Percentiles rank a stretch among this genome's conserved stretches.
phyloP scores from a whole-genome alignment of 2,113 vertebrate species.

The Nanorana parkeri region DNA sequence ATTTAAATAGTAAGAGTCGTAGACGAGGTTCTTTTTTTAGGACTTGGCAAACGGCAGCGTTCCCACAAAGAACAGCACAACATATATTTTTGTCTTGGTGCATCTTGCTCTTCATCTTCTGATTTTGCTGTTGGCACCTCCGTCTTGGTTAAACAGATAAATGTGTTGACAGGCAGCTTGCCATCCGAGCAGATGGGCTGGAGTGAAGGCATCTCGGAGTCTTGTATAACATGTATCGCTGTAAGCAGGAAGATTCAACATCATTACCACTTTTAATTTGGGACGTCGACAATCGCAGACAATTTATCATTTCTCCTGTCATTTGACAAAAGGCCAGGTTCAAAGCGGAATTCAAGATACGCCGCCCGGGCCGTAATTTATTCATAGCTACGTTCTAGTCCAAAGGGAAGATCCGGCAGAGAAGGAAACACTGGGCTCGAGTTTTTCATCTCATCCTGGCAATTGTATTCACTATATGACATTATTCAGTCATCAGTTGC shows the following conservation, averaged over 20 bases:
- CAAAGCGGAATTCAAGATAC: background rate
- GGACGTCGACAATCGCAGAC: constrained; percentile 39
- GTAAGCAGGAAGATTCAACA: constrained; percentile 46
- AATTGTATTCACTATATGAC: no score
- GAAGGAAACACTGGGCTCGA: no score
- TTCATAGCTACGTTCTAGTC: no score
- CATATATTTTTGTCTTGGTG: constrained; percentile 10
- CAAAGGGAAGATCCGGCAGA: no score
- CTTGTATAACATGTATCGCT: constrained; percentile 53
- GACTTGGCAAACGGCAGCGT: constrained; percentile 11
- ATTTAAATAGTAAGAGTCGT: no score
- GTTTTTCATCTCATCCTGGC: no score
- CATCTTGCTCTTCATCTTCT: constrained; percentile 26
- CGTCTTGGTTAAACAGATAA: constrained; percentile 51
- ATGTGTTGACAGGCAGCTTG: constrained; percentile 45
- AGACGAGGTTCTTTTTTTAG: background rate
- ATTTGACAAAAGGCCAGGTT: constrained; percentile 19
- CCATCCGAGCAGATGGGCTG: constrained; percentile 53
- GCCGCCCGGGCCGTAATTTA: no score
- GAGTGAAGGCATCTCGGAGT: constrained; percentile 51
- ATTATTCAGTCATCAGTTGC: no score
- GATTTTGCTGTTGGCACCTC: constrained; percentile 34
- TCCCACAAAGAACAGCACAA: constrained; percentile 15
- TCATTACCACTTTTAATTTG: constrained; percentile 43
- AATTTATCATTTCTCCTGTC: constrained; percentile 20